phyloP scores from a whole-genome alignment of 92 coral and sea anemone genomes.

The Desmophyllum pertusum region DNA sequence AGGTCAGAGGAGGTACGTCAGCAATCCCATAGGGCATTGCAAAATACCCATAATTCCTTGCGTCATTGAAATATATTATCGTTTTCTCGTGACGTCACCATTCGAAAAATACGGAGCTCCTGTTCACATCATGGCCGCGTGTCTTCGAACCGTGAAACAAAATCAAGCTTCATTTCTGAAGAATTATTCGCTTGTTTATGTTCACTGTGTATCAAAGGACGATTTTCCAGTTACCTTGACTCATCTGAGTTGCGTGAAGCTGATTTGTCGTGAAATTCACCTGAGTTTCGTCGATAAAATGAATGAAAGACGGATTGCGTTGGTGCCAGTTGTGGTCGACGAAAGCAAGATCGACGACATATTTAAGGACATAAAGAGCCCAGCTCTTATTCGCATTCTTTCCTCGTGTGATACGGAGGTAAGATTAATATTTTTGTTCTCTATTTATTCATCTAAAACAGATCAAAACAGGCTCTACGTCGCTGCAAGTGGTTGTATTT shows the following conservation, averaged over 20 bases:
- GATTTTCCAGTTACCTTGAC: neutral
- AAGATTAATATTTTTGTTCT: too few relatives aligned
- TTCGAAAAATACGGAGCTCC: neutral
- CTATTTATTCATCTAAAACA: too few relatives aligned
- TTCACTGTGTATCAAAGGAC: neutral
- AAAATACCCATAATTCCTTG: neutral
- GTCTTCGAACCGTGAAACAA: neutral
- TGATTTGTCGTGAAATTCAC: constrained; percentile 23
- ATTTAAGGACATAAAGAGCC: constrained; percentile 21
- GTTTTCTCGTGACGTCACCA: neutral
- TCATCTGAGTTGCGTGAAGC: constrained; percentile 1
- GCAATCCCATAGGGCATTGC: too few relatives aligned
- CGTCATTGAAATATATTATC: too few relatives aligned
- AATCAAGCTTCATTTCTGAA: neutral
- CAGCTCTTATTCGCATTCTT: constrained; percentile 11
- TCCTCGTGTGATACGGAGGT: constrained; percentile 14
- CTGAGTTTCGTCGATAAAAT: constrained; percentile 23
- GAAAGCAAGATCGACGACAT: constrained; percentile 1
- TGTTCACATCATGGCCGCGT: neutral
- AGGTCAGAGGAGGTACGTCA: neutral
- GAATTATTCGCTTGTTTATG: neutral
- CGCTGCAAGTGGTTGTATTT: too few relatives aligned
- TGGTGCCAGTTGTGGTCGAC: constrained; percentile 15
- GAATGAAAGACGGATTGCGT: constrained; percentile 17
- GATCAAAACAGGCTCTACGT: too few relatives aligned